phyloP scores from a whole-genome alignment of 2,888 invertebrate genomes.

The Halictus quadricinctus region DNA sequence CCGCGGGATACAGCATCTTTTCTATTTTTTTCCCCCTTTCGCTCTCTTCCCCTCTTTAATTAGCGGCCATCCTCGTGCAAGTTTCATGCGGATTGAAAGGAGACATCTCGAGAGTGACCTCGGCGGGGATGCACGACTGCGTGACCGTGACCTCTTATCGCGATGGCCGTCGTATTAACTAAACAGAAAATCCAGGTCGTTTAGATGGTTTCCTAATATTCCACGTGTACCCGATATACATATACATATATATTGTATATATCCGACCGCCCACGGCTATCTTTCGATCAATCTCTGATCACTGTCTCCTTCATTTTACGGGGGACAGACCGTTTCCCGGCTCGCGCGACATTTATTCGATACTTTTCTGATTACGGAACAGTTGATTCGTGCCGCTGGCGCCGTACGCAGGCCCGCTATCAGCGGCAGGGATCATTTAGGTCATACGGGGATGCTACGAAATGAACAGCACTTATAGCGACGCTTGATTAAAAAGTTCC shows the following conservation, averaged over 20 bases:
- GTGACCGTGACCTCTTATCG: slow-evolving; percentile 62
- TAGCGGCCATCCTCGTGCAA: slow-evolving; percentile 54
- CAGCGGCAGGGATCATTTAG: slow-evolving; percentile 14
- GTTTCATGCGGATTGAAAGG: slow-evolving; percentile 58
- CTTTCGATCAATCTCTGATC: neutral
- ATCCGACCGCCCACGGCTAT: neutral
- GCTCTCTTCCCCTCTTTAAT: slow-evolving; percentile 49
- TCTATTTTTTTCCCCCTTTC: slow-evolving; percentile 1
- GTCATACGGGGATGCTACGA: neutral
- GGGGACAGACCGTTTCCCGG: neutral
- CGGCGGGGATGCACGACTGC: slow-evolving; percentile 53
- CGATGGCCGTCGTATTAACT: slow-evolving; percentile 56
- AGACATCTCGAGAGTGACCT: slow-evolving; percentile 47
- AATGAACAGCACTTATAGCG: neutral
- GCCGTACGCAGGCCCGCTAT: neutral
- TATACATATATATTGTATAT: neutral
- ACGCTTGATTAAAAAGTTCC: slow-evolving; percentile 8
- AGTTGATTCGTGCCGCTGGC: slow-evolving; percentile 16
- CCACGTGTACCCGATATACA: slow-evolving; percentile 21
- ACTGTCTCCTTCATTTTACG: slow-evolving; percentile 1
- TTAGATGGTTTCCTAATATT: slow-evolving; percentile 65
- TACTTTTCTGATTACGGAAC: slow-evolving; percentile 9
- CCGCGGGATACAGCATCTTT: neutral
- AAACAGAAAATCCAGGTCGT: slow-evolving; percentile 60
- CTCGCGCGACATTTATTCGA: neutral